phyloP scores from a whole-genome alignment of 2,113 vertebrate species.

The Epinephelus moara region DNA sequence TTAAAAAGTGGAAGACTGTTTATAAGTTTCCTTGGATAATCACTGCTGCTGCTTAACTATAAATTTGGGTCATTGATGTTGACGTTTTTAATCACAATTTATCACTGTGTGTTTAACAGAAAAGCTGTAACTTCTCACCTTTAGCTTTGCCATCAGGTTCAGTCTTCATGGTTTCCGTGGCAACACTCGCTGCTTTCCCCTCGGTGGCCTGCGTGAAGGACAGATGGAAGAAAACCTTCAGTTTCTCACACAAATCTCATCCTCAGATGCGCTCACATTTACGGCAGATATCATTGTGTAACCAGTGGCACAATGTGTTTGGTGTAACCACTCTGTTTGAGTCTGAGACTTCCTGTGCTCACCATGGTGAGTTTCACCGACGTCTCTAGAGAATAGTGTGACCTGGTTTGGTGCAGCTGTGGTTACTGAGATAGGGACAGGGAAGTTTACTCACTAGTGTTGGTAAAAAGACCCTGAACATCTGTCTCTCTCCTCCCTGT shows the following conservation, averaged over 20 bases:
- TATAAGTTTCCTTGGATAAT: not conserved
- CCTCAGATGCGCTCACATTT: too few relatives aligned
- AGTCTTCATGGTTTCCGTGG: constrained; percentile 90
- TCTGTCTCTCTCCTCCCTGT: not conserved
- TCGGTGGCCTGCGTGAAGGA: constrained; percentile 81
- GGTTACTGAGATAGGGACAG: not conserved
- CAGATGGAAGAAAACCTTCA: constrained; percentile 7
- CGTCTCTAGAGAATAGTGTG: not conserved
- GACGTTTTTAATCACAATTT: not conserved
- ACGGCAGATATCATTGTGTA: not conserved
- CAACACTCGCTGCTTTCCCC: constrained; percentile 87
- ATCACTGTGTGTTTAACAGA: too few relatives aligned
- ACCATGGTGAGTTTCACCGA: not conserved
- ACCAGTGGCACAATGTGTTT: not conserved
- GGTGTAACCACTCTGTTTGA: not conserved
- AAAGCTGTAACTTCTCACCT: constrained; percentile 83
- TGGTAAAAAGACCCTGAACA: not conserved
- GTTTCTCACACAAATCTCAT: not conserved
- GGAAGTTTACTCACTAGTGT: not conserved
- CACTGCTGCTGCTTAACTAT: not conserved
- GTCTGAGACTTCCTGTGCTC: not conserved
- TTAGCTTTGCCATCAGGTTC: constrained; percentile 93
- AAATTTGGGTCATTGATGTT: too few relatives aligned
- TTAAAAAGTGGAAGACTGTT: not conserved
- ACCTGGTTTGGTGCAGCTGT: not conserved